These are phyloP conservation scores for Hydrocynus forskahlii DNA, from an alignment of 2,797 vertebrate genomes.

Conservation along the genomic window DNA sequence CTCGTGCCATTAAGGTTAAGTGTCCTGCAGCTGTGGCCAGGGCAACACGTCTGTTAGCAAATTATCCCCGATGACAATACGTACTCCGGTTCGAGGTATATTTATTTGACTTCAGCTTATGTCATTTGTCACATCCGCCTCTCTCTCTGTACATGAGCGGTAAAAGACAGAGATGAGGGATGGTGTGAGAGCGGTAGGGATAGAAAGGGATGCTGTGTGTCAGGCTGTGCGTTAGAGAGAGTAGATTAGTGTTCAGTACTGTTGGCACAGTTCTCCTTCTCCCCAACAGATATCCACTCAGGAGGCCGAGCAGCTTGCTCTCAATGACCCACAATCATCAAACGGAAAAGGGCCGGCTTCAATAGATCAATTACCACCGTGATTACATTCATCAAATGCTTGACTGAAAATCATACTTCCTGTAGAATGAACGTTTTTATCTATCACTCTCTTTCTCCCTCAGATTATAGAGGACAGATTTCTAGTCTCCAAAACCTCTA, in stretches of 20 bases:
- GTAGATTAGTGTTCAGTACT: constrained; percentile 42
- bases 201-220: constrained; percentile 22
- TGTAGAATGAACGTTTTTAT: constrained; percentile 47
- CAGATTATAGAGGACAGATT: constrained; percentile 30
- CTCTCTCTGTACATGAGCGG: not conserved
- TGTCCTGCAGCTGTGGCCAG: constrained; percentile 4
- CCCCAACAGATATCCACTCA: constrained; percentile 50
- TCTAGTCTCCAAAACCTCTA: constrained; percentile 16
- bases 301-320: constrained; percentile 56
- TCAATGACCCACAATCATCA: constrained; percentile 52
- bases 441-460: constrained; percentile 1
- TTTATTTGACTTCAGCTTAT: not conserved
- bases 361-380: constrained; percentile 57
- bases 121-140: not conserved
- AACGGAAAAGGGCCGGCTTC: constrained; percentile 44
- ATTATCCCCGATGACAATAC: not conserved
- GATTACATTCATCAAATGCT: constrained; percentile 59
- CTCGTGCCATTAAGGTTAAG: constrained; percentile 4
- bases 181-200: constrained; percentile 11
- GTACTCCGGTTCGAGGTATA: not conserved
- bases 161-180: not conserved
- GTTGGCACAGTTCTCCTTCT: constrained; percentile 44
- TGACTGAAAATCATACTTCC: constrained; percentile 52
- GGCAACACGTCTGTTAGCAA: not conserved
- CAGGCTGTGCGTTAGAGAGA: constrained; percentile 44